Evolutionary conservation across 2,113 vertebrate species (phyloP), one percentile per base, ranked within the genome.

Genomic region (Cebidichthys violaceus): DNA sequence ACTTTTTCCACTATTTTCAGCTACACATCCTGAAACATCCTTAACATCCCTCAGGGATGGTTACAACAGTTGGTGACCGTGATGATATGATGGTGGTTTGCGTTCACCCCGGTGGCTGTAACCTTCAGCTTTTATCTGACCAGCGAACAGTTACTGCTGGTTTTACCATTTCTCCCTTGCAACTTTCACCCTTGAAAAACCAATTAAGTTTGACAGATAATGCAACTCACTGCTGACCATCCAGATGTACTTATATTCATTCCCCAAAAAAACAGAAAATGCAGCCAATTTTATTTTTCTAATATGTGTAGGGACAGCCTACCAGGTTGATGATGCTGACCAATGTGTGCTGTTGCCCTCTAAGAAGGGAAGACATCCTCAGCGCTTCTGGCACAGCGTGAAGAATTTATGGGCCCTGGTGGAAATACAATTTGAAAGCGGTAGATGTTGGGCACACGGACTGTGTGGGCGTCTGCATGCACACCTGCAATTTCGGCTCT

Each of bases 201-300:
- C 1, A 39, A 52, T 24, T 41, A 59, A 55, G 81, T 39, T 73
- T 73, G 20, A 71, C 27, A 45, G 47, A 52, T 22, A 50, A 24
- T 35, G 11, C 8, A 69, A 14, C 4, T 69, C 39, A 50, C 39
- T 3, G 29, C 22, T 22, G 45, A 52, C 27, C 33, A 47, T 6
- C 22, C 27, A 65, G 47, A 66, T 64, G 14, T 20, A 20, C 18
- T 54, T 29, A 29, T 29, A 31, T 71, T 39, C 8, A 27, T 24
- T 45, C 43, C 18, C 20, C 9, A 15, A 24, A 22, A n/a, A 41
- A 59, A 67, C 37, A 68, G 9, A 43, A 57, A 57, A 73, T 22
- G 39, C 18, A 52, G 47, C 7, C 47, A 7, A 52, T 52, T 50
- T 20, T 18, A 50, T 50, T 50, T 20, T 50, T 50, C 47, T 50